Base-by-base conservation (phyloP, 37 sponge, comb jelly and placozoan genomes). In the Crambe crambe region DNA sequence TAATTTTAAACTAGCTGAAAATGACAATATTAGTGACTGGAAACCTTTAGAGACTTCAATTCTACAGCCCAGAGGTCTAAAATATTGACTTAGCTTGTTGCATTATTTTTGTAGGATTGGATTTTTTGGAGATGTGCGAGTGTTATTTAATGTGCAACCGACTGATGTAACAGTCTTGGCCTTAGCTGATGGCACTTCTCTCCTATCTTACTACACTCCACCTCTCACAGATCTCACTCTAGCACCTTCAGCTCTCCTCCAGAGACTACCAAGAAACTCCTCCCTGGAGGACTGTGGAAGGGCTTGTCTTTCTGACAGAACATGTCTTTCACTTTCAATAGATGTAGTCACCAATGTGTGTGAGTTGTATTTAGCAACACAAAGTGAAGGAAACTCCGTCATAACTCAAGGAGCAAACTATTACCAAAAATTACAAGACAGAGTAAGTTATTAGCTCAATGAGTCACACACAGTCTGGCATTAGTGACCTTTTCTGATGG, bases 81-180 rank as follows among this genome's bases (percentile, higher is more conserved):
- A n/a, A 8, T 62, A 8, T 5, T 51, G n/a, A 20, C 61, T 26
- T 60, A 21, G 5, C 6, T 60, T 20, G 6, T 25, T 26, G 23
- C 17, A 3, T 78, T 10, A 36, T 26, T 36, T 73, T 0, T 32
- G 10, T 75, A 89, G 90, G 42, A 38, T 62, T 39, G 93, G 94
- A 25, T 72, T 79, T 0, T 86, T 93, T 85, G 86, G 87, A 21
- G 83, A 82, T 25, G 37, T 93, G 34, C 25, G 58, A 17, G 79
- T 93, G 34, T n/a, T 37, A 30, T 93, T 85, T 71, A 80, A 56
- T 40, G 75, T 87, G 8, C 75, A 64, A 36, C 39, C 61, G 23
- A 34, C 79, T 2, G 73, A 84, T 60, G 26, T 80, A 26, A 41
- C 88, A 15, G 29, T n/a, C 23, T 51, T 85, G 56, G 92, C 88